Conservation (phyloP, 2,888 invertebrate species). For the Agriotes lineatus region DNA sequence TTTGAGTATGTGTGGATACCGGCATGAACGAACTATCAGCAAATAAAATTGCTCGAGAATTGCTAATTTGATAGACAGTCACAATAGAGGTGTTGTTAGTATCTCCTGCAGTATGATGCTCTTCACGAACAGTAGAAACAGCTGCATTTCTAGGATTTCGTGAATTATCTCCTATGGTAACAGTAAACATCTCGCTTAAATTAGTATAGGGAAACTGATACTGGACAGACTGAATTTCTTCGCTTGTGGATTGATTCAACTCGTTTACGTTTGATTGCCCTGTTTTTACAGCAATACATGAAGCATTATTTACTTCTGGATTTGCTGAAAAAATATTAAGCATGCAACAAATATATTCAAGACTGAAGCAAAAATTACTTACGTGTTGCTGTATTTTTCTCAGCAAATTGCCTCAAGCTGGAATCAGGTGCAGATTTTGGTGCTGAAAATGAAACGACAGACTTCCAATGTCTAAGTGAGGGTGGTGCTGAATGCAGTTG, state of each 20-base stretch:
- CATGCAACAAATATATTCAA: too few relatives aligned
- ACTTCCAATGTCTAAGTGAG: too few relatives aligned
- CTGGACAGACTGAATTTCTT: constrained; percentile 17
- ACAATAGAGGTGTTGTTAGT: neutral
- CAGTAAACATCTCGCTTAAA: neutral
- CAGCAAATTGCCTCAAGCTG: neutral
- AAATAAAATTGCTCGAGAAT: neutral
- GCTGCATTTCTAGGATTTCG: neutral
- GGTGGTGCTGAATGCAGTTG: too few relatives aligned
- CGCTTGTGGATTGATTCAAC: neutral
- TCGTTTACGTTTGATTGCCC: neutral
- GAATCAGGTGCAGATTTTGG: neutral
- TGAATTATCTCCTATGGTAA: constrained; percentile 23
- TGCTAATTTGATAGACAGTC: neutral
- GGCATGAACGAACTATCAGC: neutral
- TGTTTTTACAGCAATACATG: neutral
- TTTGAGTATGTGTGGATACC: neutral
- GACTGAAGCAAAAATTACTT: neutral
- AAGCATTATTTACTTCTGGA: neutral
- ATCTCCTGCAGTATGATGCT: neutral
- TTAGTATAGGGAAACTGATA: constrained; percentile 1
- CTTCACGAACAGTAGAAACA: too few relatives aligned
- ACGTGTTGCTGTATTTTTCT: neutral
- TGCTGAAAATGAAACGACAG: too few relatives aligned
- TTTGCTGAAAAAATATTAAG: neutral